Conservation (phyloP, 2,888 invertebrate genomes). For the Monoplex corrugatus region DNA sequence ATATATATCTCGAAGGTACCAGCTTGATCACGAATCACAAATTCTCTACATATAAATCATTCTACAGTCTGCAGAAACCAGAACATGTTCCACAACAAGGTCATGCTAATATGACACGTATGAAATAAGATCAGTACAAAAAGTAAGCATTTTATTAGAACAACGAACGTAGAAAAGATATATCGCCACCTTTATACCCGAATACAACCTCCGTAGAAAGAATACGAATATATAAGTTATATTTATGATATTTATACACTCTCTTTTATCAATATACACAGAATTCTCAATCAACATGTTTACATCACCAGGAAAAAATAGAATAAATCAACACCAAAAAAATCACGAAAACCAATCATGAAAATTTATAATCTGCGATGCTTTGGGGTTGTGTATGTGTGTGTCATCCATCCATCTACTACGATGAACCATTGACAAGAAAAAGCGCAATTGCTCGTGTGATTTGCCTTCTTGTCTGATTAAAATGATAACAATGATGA, state of each 20-base stretch:
- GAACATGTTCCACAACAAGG: conserved; percentile 34
- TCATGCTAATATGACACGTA: conserved; percentile 50
- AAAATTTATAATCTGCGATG: too few species aligned
- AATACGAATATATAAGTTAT: conserved; percentile 63
- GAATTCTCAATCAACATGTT: conserved; percentile 37
- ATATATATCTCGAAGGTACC: too few species aligned
- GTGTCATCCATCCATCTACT: not conserved
- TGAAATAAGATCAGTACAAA: conserved; percentile 58
- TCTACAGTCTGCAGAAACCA: conserved; percentile 43
- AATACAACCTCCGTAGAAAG: conserved; percentile 58
- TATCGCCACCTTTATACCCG: conserved; percentile 59
- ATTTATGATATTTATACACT: conserved; percentile 42
- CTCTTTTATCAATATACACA: conserved; percentile 53
- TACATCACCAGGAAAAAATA: conserved; percentile 40
- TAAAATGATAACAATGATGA: not conserved
- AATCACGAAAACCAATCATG: not conserved
- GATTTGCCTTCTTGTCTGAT: too few species aligned
- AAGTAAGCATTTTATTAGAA: conserved; percentile 55
- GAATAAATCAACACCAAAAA: not conserved
- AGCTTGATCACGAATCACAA: too few species aligned
- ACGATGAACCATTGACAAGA: too few species aligned
- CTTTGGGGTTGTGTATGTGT: too few species aligned
- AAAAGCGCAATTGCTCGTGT: too few species aligned
- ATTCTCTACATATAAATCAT: too few species aligned
- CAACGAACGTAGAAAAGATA: conserved; percentile 58